Evolutionary conservation across 2,797 vertebrate species (phyloP).

Genomic region (Remorina albescens): DNA sequence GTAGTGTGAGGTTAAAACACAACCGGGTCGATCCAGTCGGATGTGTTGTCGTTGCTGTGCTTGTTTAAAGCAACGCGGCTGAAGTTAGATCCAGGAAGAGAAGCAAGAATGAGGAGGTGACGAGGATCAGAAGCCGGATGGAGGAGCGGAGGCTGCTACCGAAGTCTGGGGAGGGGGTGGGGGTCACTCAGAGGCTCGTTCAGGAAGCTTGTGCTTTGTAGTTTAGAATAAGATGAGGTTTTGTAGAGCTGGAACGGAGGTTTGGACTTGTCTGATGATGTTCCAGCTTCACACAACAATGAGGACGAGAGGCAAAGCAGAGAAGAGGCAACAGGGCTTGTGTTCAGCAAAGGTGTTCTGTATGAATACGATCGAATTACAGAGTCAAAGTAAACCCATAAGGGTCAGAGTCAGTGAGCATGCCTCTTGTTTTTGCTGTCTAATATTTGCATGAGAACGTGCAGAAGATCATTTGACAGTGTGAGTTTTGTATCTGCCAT

Average conservation of each 20-base stretch:
- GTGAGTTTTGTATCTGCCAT: neutral
- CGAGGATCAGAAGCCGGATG: slow-evolving; percentile 15
- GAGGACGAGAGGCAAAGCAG: neutral
- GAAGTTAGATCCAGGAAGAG: slow-evolving; percentile 23
- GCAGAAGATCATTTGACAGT: neutral
- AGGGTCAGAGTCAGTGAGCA: neutral
- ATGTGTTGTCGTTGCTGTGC: neutral
- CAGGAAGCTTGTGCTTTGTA: neutral
- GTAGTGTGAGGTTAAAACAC: neutral
- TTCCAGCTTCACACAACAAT: neutral
- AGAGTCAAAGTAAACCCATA: neutral
- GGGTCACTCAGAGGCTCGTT: neutral
- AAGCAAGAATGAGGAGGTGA: neutral
- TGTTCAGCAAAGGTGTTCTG: too few relatives aligned
- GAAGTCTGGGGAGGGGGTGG: slow-evolving; percentile 13
- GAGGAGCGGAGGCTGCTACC: neutral
- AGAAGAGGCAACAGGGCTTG: too few relatives aligned
- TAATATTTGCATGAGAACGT: neutral
- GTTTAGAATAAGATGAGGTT: neutral
- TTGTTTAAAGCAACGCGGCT: neutral
- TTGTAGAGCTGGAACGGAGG: neutral
- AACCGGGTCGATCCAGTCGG: neutral
- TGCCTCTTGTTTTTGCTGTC: neutral
- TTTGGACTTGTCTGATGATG: neutral
- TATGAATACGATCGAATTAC: too few relatives aligned